Evolutionary conservation across 2,113 vertebrate genomes (phyloP), one percentile per base, ranked within the genome.

Genomic region (Etheostoma cragini): DNA sequence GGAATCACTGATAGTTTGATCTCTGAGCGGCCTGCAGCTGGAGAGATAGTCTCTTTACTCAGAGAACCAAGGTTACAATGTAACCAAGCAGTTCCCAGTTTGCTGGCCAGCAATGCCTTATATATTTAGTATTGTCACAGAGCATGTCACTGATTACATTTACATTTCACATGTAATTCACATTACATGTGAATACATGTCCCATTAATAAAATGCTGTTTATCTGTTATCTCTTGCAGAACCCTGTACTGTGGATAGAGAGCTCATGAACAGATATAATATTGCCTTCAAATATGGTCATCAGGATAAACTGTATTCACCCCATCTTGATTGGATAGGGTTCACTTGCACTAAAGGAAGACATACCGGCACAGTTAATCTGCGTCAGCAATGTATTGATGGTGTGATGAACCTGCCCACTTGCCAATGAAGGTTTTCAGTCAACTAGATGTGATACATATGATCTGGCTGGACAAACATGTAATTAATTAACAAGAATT

Each of bases 341-440:
- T 94, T 95, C n/a, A 0, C 0, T 0, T 95, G 94, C 42, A 26
- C 5, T 2, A 0, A 0, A 0, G 19, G 2, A n/a, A 60, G 0
- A 16, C 24, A 0, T 6, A 19, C 0, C 2, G 0, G n/a, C 11
- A 0, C 0, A 7, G n/a, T 0, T 10, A 14, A 0, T 0, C 4
- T 92, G 78, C 53, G 49, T 42, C 76, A 46, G 30, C 11, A 0
- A 7, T 94, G 94, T 61, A 1, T 0, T 2, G 26, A 94, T 58
- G 93, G 93, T 16, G 24, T 10, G 42, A 86, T 93, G 0, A 0
- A 2, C 0, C 56, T 94, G n/a, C 93, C 93, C 3, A 35, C 3
- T 5, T 94, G 93, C 66, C 3, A 22, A 0, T 89, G 70, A 78
- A 11, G 5, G 4, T 26, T 56, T 57, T 47, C 1, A 67, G 30